A percentile compares a stretch with the other conserved stretches of the same genome.
phyloP scores from a whole-genome alignment of 2,113 vertebrate genomes.

The Cephalopholis sonnerati region DNA sequence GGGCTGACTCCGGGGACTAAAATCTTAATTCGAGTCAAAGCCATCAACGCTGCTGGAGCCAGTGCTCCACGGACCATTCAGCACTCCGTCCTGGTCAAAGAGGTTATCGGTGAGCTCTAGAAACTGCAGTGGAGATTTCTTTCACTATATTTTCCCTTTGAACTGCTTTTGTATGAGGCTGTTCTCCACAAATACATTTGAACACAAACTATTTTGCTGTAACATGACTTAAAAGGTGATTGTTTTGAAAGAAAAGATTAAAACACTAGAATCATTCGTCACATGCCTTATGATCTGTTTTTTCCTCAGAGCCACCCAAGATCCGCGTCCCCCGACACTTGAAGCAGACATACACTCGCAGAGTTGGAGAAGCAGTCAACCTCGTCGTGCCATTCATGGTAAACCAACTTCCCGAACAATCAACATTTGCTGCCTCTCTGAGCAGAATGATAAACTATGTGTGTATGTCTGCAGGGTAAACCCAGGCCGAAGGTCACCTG shows the following conservation, averaged over 20 bases:
- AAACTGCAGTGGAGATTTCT: neutral
- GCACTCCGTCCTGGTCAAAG: constrained; percentile 93
- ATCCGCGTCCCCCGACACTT: constrained; percentile 96
- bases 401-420: constrained; percentile 39
- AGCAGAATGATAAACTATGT: constrained; percentile 1
- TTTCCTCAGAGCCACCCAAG: constrained; percentile 91
- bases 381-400: constrained; percentile 97
- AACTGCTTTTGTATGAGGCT: neutral
- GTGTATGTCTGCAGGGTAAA: constrained; percentile 86
- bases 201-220: neutral
- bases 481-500: constrained; percentile 94
- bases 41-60: constrained; percentile 92
- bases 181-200: neutral
- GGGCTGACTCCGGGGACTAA: constrained; percentile 88
- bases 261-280: neutral
- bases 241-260: neutral
- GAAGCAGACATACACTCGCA: constrained; percentile 95
- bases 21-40: constrained; percentile 94
- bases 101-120: constrained; percentile 91
- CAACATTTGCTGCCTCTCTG: neutral
- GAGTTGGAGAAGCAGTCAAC: constrained; percentile 96
- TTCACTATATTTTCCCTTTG: no score
- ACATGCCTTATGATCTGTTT: neutral
- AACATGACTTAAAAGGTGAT: neutral
- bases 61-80: constrained; percentile 90